A percentile compares a stretch with the other conserved stretches of the same genome.
Conservation (phyloP, 2,797 vertebrate genomes). For the Fratercula arctica region DNA sequence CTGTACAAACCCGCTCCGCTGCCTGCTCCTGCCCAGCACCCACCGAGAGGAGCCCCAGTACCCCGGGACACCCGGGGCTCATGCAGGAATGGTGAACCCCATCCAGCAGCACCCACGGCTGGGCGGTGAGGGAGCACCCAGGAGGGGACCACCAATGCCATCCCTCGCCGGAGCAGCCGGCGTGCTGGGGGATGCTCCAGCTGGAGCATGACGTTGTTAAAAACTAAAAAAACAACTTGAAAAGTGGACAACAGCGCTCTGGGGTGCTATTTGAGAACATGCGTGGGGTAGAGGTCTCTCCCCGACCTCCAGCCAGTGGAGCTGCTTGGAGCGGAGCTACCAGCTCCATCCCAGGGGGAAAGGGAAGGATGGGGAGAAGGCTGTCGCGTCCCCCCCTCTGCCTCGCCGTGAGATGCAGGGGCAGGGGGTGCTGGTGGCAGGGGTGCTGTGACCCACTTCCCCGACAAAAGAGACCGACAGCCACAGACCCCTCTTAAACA, state of each 20-base stretch:
- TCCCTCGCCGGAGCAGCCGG: background rate
- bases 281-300: fast-evolving
- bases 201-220: background rate
- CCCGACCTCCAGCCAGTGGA: background rate
- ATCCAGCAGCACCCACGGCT: background rate
- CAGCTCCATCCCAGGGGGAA: fast-evolving
- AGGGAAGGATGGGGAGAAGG: background rate
- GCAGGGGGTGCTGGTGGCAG: background rate
- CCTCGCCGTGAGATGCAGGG: background rate
- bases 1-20: background rate
- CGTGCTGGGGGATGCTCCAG: background rate
- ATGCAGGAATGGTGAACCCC: fast-evolving
- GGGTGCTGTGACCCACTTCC: slow-evolving; percentile 34
- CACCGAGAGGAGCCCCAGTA: background rate
- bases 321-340: background rate
- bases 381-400: too few relatives aligned
- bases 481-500: background rate
- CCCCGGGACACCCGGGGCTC: fast-evolving
- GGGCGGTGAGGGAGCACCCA: background rate
- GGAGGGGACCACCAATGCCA: fast-evolving
- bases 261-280: background rate
- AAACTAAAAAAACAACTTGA: background rate
- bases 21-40: background rate
- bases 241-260: fast-evolving
- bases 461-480: background rate